Evolutionary conservation across 2,888 invertebrate genomes (phyloP).

Genomic region (Calliphora vomitoria): DNA sequence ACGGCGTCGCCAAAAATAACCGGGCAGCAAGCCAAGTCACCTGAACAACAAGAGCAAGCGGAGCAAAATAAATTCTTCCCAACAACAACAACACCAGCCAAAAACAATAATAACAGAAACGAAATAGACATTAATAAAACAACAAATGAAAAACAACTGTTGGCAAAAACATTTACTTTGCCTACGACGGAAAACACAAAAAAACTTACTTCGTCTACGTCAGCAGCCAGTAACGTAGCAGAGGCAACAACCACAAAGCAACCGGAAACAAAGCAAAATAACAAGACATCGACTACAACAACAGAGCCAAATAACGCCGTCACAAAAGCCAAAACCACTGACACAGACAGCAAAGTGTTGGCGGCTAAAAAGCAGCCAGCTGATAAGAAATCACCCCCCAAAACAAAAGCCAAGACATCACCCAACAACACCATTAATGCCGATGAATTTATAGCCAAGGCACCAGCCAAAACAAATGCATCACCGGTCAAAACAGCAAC

Average conservation of each 20-base stretch:
- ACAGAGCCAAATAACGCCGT: conserved; percentile 61
- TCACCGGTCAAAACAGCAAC: conserved; percentile 76
- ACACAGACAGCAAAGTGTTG: conserved; percentile 60
- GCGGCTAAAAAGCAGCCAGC: conserved; percentile 49
- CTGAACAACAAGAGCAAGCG: conserved; percentile 80
- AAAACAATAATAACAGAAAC: conserved; percentile 68
- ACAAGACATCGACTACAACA: conserved; percentile 29
- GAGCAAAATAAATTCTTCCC: conserved; percentile 71
- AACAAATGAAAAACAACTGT: conserved; percentile 73
- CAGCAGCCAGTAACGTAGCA: conserved; percentile 55
- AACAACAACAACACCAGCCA: conserved; percentile 74
- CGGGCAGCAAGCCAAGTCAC: conserved; percentile 84
- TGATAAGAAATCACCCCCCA: conserved; percentile 51
- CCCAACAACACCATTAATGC: conserved; percentile 79
- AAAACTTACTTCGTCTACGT: conserved; percentile 69
- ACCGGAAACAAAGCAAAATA: conserved; percentile 59
- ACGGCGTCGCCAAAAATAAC: conserved; percentile 82
- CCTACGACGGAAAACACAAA: conserved; percentile 65
- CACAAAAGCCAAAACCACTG: conserved; percentile 63
- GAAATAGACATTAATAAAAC: conserved; percentile 72
- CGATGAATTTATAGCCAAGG: conserved; percentile 81
- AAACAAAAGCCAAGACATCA: conserved; percentile 71
- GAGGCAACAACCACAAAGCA: conserved; percentile 72
- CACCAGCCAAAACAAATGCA: conserved; percentile 79
- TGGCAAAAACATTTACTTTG: conserved; percentile 70